phyloP scores from a whole-genome alignment of 1,140 invertebrate species.

The Lepidurus couesii region DNA sequence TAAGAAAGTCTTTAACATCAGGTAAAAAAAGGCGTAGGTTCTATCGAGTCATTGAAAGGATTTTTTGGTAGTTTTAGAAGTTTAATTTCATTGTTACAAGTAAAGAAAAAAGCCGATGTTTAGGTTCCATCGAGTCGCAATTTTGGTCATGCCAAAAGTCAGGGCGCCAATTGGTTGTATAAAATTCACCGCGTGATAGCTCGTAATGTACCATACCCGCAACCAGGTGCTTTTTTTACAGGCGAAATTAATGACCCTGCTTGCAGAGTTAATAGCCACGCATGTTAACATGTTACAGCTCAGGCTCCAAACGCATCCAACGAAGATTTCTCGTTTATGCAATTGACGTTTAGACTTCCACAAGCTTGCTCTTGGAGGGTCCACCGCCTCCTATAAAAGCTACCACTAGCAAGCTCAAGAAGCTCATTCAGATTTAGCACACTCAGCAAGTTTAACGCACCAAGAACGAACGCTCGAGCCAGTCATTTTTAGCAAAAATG shows the following conservation, averaged over 20 bases:
- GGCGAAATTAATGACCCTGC: neutral
- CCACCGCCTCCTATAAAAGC: constrained; percentile 2
- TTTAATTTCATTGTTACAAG: no score
- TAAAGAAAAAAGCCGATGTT: no score
- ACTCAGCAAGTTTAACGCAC: neutral
- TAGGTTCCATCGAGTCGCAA: neutral
- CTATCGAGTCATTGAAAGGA: no score
- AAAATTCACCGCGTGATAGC: neutral
- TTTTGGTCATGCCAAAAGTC: neutral
- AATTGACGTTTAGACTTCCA: neutral
- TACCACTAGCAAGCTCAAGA: neutral
- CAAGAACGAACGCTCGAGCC: neutral
- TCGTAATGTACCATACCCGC: neutral
- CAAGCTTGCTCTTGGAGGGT: neutral
- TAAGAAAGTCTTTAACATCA: neutral
- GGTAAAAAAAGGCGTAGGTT: neutral
- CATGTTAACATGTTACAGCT: neutral
- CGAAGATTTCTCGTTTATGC: neutral
- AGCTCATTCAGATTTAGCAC: neutral
- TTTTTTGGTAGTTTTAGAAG: no score
- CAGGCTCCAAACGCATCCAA: neutral
- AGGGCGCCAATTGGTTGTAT: neutral
- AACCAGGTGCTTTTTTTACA: neutral
- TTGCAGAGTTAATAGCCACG: neutral
- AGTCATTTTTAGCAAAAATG: neutral